Evolutionary conservation across 2,113 vertebrate species (phyloP), one percentile per base, ranked within the genome.

Genomic region (Gadus chalcogrammus): DNA sequence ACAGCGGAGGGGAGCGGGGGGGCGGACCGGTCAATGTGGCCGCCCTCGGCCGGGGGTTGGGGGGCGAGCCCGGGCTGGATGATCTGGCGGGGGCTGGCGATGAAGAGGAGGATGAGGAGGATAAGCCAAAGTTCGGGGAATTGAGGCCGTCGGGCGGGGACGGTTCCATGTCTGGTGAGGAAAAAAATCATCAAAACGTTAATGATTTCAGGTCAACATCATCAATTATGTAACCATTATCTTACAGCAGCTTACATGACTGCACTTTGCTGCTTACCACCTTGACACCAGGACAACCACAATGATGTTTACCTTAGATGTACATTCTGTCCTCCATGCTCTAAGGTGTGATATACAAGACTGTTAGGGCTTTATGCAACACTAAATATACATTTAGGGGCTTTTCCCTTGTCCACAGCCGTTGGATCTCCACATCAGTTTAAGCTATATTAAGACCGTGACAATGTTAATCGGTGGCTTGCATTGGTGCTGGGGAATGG

Each of bases 81-180:
- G 75, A 53, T 42, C 11, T 59, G 27, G 31, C 11, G 28, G 65
- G 8, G 1, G 64, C 15, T 15, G 67, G 67, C 16, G 82, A 69
- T 22, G 74, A 69, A 55, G 38, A 72, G 15, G 80, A 58, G 15
- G 84, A 64, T 11, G 73, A 77, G 20, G 77, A 69, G 20, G 77
- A 69, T 60, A n/a, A 58, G 55, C 3, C 55, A 58, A 17, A 48
- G 12, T 72, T 81, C 31, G 72, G 53, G 52, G 53, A 59, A 15
- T 24, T 55, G 24, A 63, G 28, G 72, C 63, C 71, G 18, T 68
- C 64, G 1, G 78, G 58, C 12, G 72, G 48, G 0, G 78, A 75
- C 27, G 83, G 77, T 0, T 91, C 87, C 88, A 90, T 91, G 67
- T 64, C 88, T 91, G 72, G 86, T 13, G 42, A 48, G 11, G 11